Evolutionary conservation across 2,888 invertebrate genomes (phyloP).

Genomic region (Tetragonisca angustula): DNA sequence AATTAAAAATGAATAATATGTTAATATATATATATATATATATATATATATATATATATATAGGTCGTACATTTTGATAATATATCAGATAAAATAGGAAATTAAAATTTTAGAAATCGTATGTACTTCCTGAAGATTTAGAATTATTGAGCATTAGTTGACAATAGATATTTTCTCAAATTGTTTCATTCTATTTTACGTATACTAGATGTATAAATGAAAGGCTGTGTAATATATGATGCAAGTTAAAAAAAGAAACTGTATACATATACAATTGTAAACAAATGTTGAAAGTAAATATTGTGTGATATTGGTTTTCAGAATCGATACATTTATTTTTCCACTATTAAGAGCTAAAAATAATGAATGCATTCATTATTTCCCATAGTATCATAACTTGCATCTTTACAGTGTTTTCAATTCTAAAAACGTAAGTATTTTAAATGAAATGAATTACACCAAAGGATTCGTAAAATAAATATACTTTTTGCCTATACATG

Average conservation of each 20-base stretch:
- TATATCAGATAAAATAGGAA: slow-evolving; percentile 80
- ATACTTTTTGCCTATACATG: neutral
- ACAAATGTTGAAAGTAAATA: slow-evolving; percentile 10
- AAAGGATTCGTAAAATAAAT: slow-evolving; percentile 8
- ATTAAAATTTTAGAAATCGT: slow-evolving; percentile 28
- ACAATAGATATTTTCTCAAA: slow-evolving; percentile 7
- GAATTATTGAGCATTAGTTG: slow-evolving; percentile 1
- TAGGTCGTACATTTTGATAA: slow-evolving; percentile 79
- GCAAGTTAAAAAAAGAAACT: slow-evolving; percentile 18
- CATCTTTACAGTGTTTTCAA: slow-evolving; percentile 27
- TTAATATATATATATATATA: slow-evolving; percentile 20
- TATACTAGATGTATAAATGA: slow-evolving; percentile 35
- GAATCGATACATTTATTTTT: slow-evolving; percentile 18
- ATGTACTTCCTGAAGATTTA: slow-evolving; percentile 11
- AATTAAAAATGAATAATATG: neutral
- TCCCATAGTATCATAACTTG: slow-evolving; percentile 12
- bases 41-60: too few species aligned
- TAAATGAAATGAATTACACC: neutral
- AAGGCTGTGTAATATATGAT: slow-evolving; percentile 58
- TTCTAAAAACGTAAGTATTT: slow-evolving; percentile 4
- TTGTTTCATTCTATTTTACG: slow-evolving; percentile 35
- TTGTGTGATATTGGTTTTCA: slow-evolving; percentile 11
- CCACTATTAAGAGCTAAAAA: slow-evolving; percentile 22
- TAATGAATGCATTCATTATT: neutral
- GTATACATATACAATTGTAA: slow-evolving; percentile 21